phyloP scores from a whole-genome alignment of 2,888 invertebrate species.

The Cryptocephalus moraei region DNA sequence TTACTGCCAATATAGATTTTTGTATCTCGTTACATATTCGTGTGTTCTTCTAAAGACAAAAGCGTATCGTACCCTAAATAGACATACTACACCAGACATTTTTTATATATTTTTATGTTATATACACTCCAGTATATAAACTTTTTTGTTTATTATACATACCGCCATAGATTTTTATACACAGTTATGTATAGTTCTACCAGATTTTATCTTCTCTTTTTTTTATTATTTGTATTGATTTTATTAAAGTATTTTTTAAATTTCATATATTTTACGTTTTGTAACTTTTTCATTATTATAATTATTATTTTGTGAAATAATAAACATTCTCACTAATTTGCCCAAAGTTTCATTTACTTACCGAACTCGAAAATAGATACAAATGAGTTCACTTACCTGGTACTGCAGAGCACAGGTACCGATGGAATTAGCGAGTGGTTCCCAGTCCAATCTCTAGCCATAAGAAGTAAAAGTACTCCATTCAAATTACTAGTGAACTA shows the following conservation, averaged over 20 bases:
- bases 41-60: constrained; percentile 22
- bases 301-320: constrained; percentile 20
- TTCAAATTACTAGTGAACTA: too few relatives aligned
- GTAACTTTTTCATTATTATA: constrained; percentile 36
- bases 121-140: constrained; percentile 5
- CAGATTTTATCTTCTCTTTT: constrained; percentile 37
- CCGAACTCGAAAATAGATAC: too few relatives aligned
- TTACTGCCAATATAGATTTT: constrained; percentile 20
- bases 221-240: constrained; percentile 36
- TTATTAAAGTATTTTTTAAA: constrained; percentile 36
- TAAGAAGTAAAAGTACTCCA: too few relatives aligned
- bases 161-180: constrained; percentile 32
- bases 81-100: constrained; percentile 7
- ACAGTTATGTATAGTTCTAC: constrained; percentile 37
- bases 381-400: too few relatives aligned
- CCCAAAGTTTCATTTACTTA: too few relatives aligned
- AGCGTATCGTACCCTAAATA: constrained; percentile 13
- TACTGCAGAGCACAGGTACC: too few relatives aligned
- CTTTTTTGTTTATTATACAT: constrained; percentile 13
- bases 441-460: too few relatives aligned
- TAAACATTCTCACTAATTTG: constrained; percentile 8
- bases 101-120: not conserved
- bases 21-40: constrained; percentile 6
- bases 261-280: constrained; percentile 36
- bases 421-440: too few relatives aligned